Evolutionary conservation across 2,797 vertebrate genomes (phyloP), one percentile per base, ranked within the genome.

Genomic region (Streptopelia turtur): DNA sequence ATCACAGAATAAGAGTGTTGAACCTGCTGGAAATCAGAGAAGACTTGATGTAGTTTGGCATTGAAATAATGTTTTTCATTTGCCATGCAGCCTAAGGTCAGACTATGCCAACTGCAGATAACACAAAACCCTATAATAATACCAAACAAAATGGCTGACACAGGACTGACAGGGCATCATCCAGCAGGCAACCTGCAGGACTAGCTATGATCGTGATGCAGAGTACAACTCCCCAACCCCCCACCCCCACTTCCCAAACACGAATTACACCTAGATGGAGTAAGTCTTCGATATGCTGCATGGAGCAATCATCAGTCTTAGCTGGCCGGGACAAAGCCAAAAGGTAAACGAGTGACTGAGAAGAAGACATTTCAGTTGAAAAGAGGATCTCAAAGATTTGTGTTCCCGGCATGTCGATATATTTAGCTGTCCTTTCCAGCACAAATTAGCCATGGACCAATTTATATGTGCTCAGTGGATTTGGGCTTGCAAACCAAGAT

Each of bases 401-500:
- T 66, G 21, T 84, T 95, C 52, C 70, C 93, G 75, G 23, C 59
- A 70, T 92, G 70, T 59, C 81, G 39, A 31, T 80, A 6, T 66
- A 45, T 33, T 72, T 55, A 82, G 13, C 0, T 0, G 35, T 52
- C 27, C 88, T 92, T 90, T 89, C 80, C 81, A 95, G 81, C 43
- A 49, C 28, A 87, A 79, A 95, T 76, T 89, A 96, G 41, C 88
- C 76, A 79, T 79, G 63, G 83, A 77, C 70, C 71, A 60, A n/a
- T 95, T 94, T 74, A 70, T 74, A 82, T n/a, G 63, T 65, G n/a
- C 49, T 90, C 77, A 33, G 77, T 82, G 88, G 89, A 88, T 94
- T 90, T 76, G 70, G 86, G 59, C 85, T 91, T 9, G 2, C 25
- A 64, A 82, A 63, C 30, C 0, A 0, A 86, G 77, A 69, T 86